Base-by-base conservation (phyloP, 2,888 invertebrate species). In the Pyrrhosoma nymphula region DNA sequence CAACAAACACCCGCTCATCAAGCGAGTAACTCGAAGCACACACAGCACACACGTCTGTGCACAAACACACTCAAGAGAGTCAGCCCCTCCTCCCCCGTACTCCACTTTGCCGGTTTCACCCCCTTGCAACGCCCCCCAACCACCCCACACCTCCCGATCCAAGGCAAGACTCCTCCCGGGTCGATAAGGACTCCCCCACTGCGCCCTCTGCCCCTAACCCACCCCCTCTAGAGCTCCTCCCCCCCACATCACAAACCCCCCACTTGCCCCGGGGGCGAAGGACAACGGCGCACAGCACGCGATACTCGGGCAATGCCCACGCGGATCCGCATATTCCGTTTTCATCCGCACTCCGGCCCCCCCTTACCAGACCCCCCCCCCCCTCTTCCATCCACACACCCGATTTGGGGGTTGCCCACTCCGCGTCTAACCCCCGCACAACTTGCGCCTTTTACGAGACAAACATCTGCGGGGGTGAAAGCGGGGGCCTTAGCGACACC, bases 141-240 rank as follows among this genome's bases (percentile, higher is more conserved):
- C 56, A 18, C 60, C 30, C 90, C 56, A 16, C 30, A 35, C 30
- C 60, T 91, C 63, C 30, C 91, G 39, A 63, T 63, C 91, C 91
- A 47, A 91, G 60, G 63, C 91, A 91, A 91, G 91, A 91, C 91
- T 63, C 90, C 63, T 93, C 93, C 69, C 47, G 69, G 93, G 93
- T 93, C 93, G 93, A 93, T 93, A 93, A 93, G 93, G 69, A 69
- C 93, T 63, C 91, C 91, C 91, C 91, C 90, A n/a, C 90, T 4
- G 8, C 47, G 47, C 47, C 47, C 47, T 47, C 47, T 8, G 16
- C 90, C 90, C 26, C 60, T 6, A 69, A 56, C 30, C 90, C 90
- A 16, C 30, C 30, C 82, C 30, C 12, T 26, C 75, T 10, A 20
- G 10, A n/a, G 10, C 75, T n/a, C 75, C 30, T 30, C 30, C 82